A percentile compares a stretch with the other conserved stretches of the same genome.
Evolutionary conservation across 1,140 invertebrate species (phyloP).

Genomic region (Drusus annulatus): DNA sequence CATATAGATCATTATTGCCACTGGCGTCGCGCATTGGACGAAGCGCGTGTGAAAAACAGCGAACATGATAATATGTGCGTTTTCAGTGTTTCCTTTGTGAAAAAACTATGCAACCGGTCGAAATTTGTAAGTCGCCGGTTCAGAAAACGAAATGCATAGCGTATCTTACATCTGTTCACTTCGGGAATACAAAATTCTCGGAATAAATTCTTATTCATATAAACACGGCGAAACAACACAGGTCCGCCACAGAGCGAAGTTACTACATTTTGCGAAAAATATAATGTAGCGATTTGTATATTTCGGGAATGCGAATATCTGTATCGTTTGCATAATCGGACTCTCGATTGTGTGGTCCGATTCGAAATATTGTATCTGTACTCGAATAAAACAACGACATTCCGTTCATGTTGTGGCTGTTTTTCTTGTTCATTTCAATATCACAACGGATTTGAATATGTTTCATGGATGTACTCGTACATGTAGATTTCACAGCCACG

Average conservation of each 20-base stretch:
- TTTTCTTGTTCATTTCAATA: too few species aligned
- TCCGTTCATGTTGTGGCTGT: too few species aligned
- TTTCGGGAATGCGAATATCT: conserved; percentile 10
- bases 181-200: conserved; percentile 38
- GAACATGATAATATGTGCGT: neutral
- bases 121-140: conserved; percentile 31
- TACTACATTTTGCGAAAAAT: conserved; percentile 4
- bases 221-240: conserved; percentile 22
- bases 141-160: conserved; percentile 31
- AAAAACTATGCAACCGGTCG: conserved; percentile 27
- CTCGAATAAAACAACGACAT: too few species aligned
- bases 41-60: neutral
- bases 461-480: too few species aligned
- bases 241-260: conserved; percentile 10
- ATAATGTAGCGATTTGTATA: conserved; percentile 20
- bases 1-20: too few species aligned
- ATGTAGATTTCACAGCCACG: too few species aligned
- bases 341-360: conserved; percentile 33
- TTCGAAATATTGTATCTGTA: neutral
- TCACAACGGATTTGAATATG: too few species aligned
- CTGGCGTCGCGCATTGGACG: too few species aligned
- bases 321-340: conserved; percentile 19
- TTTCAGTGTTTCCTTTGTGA: conserved; percentile 26
- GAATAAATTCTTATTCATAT: conserved; percentile 45
- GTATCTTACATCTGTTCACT: conserved; percentile 40